phyloP scores from a whole-genome alignment of 2,888 invertebrate species.

The Oscheius sp. region DNA sequence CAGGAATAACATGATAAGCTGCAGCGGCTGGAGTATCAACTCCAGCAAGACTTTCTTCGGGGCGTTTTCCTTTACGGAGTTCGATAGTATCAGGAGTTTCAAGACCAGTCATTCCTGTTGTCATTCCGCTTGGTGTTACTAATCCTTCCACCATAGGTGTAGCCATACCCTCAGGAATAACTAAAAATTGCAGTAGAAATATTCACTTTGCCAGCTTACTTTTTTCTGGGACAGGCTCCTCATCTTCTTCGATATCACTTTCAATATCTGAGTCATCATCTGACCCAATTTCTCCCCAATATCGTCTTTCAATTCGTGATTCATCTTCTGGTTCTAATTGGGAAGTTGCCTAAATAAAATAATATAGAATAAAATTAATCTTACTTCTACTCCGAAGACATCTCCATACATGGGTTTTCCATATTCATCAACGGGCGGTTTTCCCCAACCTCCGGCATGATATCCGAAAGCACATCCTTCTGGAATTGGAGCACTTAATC shows the following conservation, averaged over 20 bases:
- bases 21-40: constrained; percentile 73
- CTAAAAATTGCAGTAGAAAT: not conserved
- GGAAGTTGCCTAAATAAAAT: constrained; percentile 5
- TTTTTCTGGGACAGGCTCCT: constrained; percentile 64
- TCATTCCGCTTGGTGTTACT: constrained; percentile 63
- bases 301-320: constrained; percentile 88
- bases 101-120: constrained; percentile 74
- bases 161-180: constrained; percentile 41
- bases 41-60: constrained; percentile 79
- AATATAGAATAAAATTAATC: not conserved
- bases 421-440: constrained; percentile 97
- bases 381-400: constrained; percentile 84
- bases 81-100: constrained; percentile 99
- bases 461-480: constrained; percentile 94
- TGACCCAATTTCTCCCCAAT: constrained; percentile 96
- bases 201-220: not conserved
- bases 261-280: constrained; percentile 76
- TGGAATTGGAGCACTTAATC: constrained; percentile 93
- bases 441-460: constrained; percentile 99
- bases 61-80: constrained; percentile 92
- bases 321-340: constrained; percentile 75
- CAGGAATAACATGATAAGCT: constrained; percentile 92
- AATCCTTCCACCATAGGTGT: constrained; percentile 51
- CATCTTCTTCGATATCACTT: constrained; percentile 60
- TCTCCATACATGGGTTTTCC: constrained; percentile 98